Conservation (phyloP, 2,888 invertebrate species). For the Heliconius aoede region DNA sequence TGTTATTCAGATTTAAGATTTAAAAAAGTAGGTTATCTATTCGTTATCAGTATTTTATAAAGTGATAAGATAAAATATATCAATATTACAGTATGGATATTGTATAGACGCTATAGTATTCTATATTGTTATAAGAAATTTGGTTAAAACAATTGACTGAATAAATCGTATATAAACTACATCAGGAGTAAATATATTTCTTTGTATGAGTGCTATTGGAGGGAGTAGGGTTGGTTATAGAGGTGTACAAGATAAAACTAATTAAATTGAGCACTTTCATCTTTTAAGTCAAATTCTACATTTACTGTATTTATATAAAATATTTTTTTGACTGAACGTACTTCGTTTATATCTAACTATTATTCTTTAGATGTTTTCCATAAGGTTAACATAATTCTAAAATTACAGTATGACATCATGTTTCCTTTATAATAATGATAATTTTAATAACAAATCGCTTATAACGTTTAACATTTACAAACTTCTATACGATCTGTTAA, state of each 20-base stretch:
- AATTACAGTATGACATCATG: conserved; percentile 36
- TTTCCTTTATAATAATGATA: conserved; percentile 23
- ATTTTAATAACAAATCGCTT: conserved; percentile 19
- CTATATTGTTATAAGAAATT: neutral
- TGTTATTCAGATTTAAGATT: conserved; percentile 16
- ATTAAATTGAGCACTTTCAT: too few species aligned
- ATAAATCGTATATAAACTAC: neutral
- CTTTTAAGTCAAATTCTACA: neutral
- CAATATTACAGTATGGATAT: neutral
- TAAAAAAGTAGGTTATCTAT: conserved; percentile 42
- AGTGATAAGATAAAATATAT: conserved; percentile 13
- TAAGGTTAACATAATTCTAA: conserved; percentile 20
- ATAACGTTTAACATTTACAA: neutral
- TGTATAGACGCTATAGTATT: too few species aligned
- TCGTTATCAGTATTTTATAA: neutral
- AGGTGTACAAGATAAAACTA: too few species aligned
- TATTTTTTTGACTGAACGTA: neutral
- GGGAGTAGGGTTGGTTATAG: too few species aligned
- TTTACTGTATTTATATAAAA: neutral
- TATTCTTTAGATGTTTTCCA: conserved; percentile 4
- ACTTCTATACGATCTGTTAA: neutral
- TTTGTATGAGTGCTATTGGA: too few species aligned
- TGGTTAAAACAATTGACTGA: neutral
- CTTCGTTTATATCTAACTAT: neutral
- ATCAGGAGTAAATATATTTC: neutral